These are phyloP conservation scores for Geophilus truncorum DNA, from an alignment of 2,888 invertebrate species.

Conservation along the genomic window DNA sequence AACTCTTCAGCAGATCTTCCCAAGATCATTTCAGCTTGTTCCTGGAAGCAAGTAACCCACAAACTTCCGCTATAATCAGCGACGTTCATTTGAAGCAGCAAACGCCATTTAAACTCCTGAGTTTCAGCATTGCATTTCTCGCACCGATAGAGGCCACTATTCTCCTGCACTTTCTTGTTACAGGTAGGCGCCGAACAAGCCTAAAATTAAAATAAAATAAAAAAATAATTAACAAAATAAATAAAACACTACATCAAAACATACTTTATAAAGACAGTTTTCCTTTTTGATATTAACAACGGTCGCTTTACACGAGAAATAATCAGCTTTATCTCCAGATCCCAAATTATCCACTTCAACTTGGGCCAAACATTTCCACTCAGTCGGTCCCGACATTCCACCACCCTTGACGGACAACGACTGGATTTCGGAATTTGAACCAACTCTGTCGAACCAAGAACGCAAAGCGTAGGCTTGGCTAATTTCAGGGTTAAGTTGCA, in stretches of 20 bases:
- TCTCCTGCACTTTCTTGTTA: constrained; percentile 91
- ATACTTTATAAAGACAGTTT: constrained; percentile 73
- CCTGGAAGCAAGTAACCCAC: constrained; percentile 88
- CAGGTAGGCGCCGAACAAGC: constrained; percentile 85
- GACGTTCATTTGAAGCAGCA: constrained; percentile 75
- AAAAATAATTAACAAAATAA: neutral
- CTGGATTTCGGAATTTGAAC: constrained; percentile 58
- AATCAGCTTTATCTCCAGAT: constrained; percentile 68
- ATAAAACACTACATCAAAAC: neutral
- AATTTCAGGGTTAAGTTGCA: constrained; percentile 83
- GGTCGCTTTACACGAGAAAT: constrained; percentile 71
- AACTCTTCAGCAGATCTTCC: constrained; percentile 67
- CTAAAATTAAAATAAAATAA: constrained; percentile 40
- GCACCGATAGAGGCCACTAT: constrained; percentile 82
- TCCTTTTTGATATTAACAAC: constrained; percentile 72
- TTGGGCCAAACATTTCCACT: constrained; percentile 73
- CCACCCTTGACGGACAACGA: constrained; percentile 53
- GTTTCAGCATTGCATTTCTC: constrained; percentile 88
- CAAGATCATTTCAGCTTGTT: constrained; percentile 71
- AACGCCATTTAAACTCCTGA: constrained; percentile 77
- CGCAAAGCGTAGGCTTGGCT: constrained; percentile 75
- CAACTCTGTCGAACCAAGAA: constrained; percentile 86
- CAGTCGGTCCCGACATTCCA: constrained; percentile 49
- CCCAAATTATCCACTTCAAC: constrained; percentile 61
- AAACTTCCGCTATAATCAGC: constrained; percentile 81